A percentile compares a stretch with the other conserved stretches of the same genome.
These are phyloP conservation scores for Ceuthmochares aereus DNA, from an alignment of 2,113 vertebrate genomes.

Conservation along the genomic window DNA sequence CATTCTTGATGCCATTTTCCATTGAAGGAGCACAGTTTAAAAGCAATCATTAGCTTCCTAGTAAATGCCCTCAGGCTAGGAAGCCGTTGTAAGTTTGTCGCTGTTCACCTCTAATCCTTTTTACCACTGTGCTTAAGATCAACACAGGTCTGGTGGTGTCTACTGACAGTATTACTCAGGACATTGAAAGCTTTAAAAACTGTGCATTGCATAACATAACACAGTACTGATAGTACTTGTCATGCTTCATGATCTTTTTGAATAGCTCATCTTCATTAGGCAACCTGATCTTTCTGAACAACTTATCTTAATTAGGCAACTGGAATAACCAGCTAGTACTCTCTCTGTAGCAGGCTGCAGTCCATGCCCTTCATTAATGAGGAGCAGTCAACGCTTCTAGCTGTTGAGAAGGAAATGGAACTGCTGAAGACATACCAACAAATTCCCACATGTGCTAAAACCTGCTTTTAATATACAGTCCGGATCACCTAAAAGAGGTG, in stretches of 20 bases:
- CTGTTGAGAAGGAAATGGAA: neutral
- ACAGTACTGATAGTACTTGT: constrained; percentile 29
- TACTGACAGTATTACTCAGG: neutral
- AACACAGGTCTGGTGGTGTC: neutral
- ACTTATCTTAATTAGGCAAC: constrained; percentile 19
- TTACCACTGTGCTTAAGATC: neutral
- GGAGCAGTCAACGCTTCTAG: neutral
- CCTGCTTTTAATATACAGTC: neutral
- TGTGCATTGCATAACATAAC: neutral
- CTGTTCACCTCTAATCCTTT: neutral
- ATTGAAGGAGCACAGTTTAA: neutral
- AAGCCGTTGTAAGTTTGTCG: neutral
- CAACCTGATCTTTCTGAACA: constrained; percentile 45
- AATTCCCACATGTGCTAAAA: neutral
- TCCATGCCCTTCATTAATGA: neutral
- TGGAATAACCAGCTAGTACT: neutral
- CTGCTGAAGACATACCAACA: neutral
- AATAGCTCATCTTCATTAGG: constrained; percentile 25
- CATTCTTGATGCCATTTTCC: neutral
- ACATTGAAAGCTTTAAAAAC: neutral
- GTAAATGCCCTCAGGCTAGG: neutral
- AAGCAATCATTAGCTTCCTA: neutral
- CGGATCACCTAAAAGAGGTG: neutral
- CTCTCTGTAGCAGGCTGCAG: neutral
- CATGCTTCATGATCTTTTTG: neutral